Base-by-base conservation (phyloP, 2,797 vertebrate genomes). In the Naso thynnoides region DNA sequence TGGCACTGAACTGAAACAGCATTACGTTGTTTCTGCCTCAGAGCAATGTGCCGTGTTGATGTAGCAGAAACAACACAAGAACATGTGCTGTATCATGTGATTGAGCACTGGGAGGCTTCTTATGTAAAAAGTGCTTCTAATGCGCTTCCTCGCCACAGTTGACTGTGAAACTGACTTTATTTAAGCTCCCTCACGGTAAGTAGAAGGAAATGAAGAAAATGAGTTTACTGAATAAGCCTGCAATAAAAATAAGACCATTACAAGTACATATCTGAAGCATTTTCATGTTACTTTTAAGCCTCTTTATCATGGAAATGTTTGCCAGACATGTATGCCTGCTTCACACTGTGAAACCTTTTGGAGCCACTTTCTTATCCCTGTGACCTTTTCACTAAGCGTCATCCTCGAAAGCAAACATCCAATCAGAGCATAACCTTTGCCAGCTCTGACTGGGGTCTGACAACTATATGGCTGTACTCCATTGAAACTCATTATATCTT, bases 51-150 rank as follows among this genome's bases (percentile, higher is more conserved):
- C 41, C 6, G 18, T 15, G 61, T 44, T 50, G 41, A 69, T 67
- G 58, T 4, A 67, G 45, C 69, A 67, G 67, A 75, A 79, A 39
- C 54, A 76, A 73, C 57, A 70, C 66, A 21, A 57, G 64, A 75
- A 62, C 88, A 82, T 81, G 87, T 72, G 87, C 76, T 11, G 48
- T 8, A 21, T 83, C 85, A 83, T 89, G 89, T 89, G 88, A 88
- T 39, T 13, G 50, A 66, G 76, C 42, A 63, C 41, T 74, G 73
- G 73, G 58, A 59, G 15, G 64, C 73, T 50, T 69, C 48, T 55
- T 52, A 8, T n/a, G 44, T 38, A 27, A 38, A 61, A 64, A 58
- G 50, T 11, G 47, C 44, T 29, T 54, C 66, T 84, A 73, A 39
- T 64, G 79, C 39, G 70, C 64, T 57, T 82, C 60, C 31, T 44